Percentiles rank a stretch among this genome's conserved stretches.
These are phyloP conservation scores for Biston stratarius DNA, from an alignment of 2,888 invertebrate genomes.

Conservation along the genomic window DNA sequence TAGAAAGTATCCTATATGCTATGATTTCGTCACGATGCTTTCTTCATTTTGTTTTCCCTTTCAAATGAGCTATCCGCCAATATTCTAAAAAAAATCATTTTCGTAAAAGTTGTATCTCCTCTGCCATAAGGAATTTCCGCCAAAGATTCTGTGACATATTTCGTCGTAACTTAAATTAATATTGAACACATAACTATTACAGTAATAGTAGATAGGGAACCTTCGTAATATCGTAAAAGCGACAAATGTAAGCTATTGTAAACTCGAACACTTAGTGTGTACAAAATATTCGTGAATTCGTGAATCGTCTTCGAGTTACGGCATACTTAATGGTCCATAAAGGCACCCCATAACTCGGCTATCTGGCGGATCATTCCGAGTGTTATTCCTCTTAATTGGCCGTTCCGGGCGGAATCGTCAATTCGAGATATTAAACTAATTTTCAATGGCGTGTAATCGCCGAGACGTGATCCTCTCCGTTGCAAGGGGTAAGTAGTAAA, in stretches of 20 bases:
- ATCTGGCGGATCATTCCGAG: constrained; percentile 79
- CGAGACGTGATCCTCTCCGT: constrained; percentile 68
- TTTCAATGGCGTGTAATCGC: constrained; percentile 83
- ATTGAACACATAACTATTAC: neutral
- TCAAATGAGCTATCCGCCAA: too few relatives aligned
- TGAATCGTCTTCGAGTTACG: constrained; percentile 63
- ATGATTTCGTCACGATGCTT: too few relatives aligned
- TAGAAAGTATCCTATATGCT: too few relatives aligned
- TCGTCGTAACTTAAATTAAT: neutral
- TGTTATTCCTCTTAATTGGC: constrained; percentile 85
- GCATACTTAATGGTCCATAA: constrained; percentile 78
- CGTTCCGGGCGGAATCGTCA: constrained; percentile 84
- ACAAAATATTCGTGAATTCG: constrained; percentile 57
- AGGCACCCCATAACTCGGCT: constrained; percentile 84
- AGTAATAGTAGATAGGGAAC: neutral
- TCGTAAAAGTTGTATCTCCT: too few relatives aligned
- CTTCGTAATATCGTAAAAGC: neutral
- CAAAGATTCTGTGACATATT: too few relatives aligned
- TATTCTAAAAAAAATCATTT: too few relatives aligned
- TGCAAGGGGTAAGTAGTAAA: constrained; percentile 59
- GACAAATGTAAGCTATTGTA: constrained; percentile 19
- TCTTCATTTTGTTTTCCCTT: too few relatives aligned
- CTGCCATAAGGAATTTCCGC: too few relatives aligned
- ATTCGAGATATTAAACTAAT: constrained; percentile 86
- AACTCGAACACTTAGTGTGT: constrained; percentile 57